These are phyloP conservation scores for Sander lucioperca DNA, from an alignment of 2,113 vertebrate species.

Conservation along the genomic window DNA sequence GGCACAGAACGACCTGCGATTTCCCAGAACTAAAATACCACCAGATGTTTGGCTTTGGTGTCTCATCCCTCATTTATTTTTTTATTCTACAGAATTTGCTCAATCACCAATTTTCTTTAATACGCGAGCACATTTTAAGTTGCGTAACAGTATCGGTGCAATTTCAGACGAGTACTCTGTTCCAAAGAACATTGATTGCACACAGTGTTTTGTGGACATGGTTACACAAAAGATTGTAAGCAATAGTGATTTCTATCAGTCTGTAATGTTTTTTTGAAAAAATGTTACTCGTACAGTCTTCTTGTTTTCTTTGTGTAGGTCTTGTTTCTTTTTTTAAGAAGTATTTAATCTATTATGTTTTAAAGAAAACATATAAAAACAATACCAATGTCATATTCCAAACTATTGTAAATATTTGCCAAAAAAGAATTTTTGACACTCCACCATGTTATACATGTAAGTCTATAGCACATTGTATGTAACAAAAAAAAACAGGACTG, in stretches of 20 bases:
- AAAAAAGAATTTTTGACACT: background rate
- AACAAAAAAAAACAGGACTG: background rate
- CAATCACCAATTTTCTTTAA: background rate
- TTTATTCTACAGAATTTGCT: constrained; percentile 17
- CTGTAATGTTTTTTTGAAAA: background rate
- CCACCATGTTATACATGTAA: background rate
- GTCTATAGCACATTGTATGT: background rate
- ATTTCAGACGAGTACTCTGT: background rate
- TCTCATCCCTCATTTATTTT: constrained; percentile 15
- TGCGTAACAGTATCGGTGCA: background rate
- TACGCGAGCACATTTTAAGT: background rate
- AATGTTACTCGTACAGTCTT: background rate
- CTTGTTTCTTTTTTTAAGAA: background rate
- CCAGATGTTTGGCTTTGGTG: constrained; percentile 55
- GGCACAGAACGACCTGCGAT: constrained; percentile 52
- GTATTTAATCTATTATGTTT: background rate
- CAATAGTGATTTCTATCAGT: background rate
- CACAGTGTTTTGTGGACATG: background rate
- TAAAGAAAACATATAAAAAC: background rate
- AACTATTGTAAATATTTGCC: background rate
- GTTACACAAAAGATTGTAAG: background rate
- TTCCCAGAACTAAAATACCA: constrained; percentile 54
- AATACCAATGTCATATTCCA: background rate
- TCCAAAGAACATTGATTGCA: background rate
- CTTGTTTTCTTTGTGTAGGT: background rate